A percentile compares a stretch with the other conserved stretches of the same genome.
Evolutionary conservation across 2,797 vertebrate genomes (phyloP).

Genomic region (Alectoris magna): DNA sequence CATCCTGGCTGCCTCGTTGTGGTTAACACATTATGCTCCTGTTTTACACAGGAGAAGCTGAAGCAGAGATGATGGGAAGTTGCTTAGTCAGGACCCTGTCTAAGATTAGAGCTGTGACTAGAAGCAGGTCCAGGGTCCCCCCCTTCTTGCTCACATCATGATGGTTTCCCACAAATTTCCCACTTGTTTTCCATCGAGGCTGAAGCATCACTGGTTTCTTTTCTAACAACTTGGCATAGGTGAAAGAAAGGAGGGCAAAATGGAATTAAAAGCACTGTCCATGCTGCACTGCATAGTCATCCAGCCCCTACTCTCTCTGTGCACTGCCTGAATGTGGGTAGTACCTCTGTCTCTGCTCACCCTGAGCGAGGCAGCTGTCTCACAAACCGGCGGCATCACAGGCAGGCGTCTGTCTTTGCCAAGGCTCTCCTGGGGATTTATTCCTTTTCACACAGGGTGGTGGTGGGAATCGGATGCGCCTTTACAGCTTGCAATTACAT

Average conservation of each 20-base stretch:
- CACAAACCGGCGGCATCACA: background rate
- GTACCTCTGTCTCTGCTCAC: background rate
- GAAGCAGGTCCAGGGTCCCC: background rate
- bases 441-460: constrained; percentile 10
- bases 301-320: background rate
- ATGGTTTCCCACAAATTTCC: background rate
- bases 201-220: background rate
- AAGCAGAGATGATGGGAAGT: background rate
- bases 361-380: background rate
- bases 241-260: background rate
- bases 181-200: background rate
- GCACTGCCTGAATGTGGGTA: background rate
- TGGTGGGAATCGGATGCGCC: constrained; percentile 29
- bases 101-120: background rate
- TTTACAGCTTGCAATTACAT: constrained; percentile 58
- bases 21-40: background rate
- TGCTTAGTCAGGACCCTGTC: background rate
- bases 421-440: constrained; percentile 12
- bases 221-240: background rate
- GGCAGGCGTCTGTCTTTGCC: background rate
- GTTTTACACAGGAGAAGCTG: background rate
- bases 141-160: background rate
- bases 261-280: background rate
- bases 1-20: background rate
- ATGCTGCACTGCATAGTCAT: background rate